These are phyloP conservation scores for Oxytorus armatus DNA, from an alignment of 2,888 invertebrate species.

Conservation along the genomic window DNA sequence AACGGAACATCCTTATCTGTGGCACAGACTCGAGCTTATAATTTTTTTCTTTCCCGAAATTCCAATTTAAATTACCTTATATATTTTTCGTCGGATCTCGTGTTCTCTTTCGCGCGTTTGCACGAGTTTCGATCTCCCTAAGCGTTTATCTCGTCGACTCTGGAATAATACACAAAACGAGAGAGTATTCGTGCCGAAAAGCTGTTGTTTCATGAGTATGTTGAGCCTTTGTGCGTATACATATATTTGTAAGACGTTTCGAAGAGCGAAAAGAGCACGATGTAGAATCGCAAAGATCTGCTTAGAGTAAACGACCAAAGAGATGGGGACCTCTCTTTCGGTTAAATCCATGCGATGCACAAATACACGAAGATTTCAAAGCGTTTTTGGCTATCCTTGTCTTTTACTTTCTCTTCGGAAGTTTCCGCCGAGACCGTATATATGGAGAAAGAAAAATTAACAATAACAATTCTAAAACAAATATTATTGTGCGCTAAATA, in stretches of 20 bases:
- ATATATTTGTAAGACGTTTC: slow-evolving; percentile 22
- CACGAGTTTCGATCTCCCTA: slow-evolving; percentile 37
- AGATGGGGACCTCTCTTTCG: slow-evolving; percentile 38
- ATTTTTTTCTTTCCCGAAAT: background rate
- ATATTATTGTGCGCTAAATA: background rate
- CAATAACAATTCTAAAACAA: background rate
- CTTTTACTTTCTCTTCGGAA: slow-evolving; percentile 1
- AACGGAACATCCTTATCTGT: too few species aligned
- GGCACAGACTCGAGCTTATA: too few species aligned
- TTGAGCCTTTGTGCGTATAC: background rate
- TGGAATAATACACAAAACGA: slow-evolving; percentile 54
- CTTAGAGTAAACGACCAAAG: slow-evolving; percentile 34
- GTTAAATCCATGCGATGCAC: slow-evolving; percentile 2
- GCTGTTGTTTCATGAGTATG: slow-evolving; percentile 24
- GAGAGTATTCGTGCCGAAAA: slow-evolving; percentile 33
- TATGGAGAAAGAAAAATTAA: slow-evolving; percentile 11
- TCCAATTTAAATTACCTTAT: slow-evolving; percentile 16
- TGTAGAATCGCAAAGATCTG: slow-evolving; percentile 34
- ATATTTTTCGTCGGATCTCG: background rate
- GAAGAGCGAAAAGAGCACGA: slow-evolving; percentile 14
- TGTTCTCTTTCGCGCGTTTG: slow-evolving; percentile 35
- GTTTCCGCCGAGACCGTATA: background rate
- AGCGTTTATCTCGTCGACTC: slow-evolving; percentile 48
- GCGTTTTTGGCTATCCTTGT: slow-evolving; percentile 11
- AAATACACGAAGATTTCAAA: slow-evolving; percentile 44